Conservation (phyloP, 2,888 invertebrate species). For the Muscina levida region DNA sequence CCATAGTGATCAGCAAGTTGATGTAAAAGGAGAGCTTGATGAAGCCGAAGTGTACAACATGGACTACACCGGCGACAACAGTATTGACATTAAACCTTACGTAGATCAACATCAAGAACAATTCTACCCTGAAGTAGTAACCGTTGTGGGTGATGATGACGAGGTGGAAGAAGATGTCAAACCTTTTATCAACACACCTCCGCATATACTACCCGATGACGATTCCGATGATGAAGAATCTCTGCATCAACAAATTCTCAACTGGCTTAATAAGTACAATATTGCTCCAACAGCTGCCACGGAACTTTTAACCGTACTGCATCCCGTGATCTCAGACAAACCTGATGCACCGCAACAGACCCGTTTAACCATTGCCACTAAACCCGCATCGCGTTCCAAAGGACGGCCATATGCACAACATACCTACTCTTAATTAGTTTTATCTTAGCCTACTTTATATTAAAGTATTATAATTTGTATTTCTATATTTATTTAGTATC, state of each 20-base stretch:
- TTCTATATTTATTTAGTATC: constrained; percentile 21
- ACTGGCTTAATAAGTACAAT: constrained; percentile 46
- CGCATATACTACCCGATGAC: neutral
- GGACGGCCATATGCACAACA: neutral
- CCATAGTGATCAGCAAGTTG: neutral
- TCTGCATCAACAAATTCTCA: constrained; percentile 39
- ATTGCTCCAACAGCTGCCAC: constrained; percentile 36
- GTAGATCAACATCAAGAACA: neutral
- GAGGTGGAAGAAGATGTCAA: constrained; percentile 47
- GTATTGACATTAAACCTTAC: neutral
- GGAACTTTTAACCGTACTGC: constrained; percentile 49
- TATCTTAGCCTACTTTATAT: constrained; percentile 40
- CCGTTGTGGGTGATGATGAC: neutral
- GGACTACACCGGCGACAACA: neutral
- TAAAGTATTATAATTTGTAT: constrained; percentile 25
- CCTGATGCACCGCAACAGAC: neutral
- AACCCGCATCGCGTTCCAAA: neutral
- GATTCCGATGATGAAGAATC: neutral
- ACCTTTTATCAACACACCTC: constrained; percentile 33
- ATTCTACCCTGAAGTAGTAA: neutral
- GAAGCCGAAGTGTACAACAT: constrained; percentile 5
- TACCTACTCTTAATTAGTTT: constrained; percentile 12
- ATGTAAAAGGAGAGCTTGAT: constrained; percentile 36
- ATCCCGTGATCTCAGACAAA: constrained; percentile 23
- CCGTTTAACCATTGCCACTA: neutral